Base-by-base conservation (phyloP, 2,113 vertebrate species). In the Odobenus rosmarus region DNA sequence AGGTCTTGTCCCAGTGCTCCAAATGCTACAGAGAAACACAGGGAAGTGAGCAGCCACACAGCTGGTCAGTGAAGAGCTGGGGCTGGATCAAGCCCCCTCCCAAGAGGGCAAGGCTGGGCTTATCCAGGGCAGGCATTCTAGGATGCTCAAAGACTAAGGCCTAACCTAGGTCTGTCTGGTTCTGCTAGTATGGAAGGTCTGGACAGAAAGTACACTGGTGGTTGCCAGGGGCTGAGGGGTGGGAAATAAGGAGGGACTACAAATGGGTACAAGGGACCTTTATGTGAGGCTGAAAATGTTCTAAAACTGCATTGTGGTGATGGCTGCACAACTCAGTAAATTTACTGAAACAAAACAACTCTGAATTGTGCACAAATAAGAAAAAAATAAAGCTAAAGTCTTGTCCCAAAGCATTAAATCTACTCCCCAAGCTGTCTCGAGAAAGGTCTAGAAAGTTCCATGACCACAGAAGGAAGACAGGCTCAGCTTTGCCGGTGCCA, bases 221-320 rank as follows among this genome's bases (percentile, higher is more conserved):
- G 24, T 13, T 21, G 46, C 46, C 3, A 1, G 19, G 86, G 84
- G 4, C 8, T 9, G 7, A 1, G 23, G 7, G 15, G 11, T 0
- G 24, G 57, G n/a, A 8, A 1, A 18, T 0, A 0, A 23, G 24
- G n/a, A 49, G 16, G 3, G 57, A 8, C 36, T 19, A 36, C 53
- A 13, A 21, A 28, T 7, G 24, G 51, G 23, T 31, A 39, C 1
- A 13, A 69, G 11, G 36, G 28, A 2, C 33, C 59, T 33, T 62
- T 21, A 4, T 1, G 7, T 46, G 12, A 28, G 4, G 42, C 24
- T 4, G 11, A n/a, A 31, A 39, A 36, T 9, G 5, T 16, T 67
- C 55, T n/a, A 28, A 62, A 28, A 1, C 28, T 10, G 8, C 23
- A 15, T 12, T 31, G 9, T 18, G 18, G 21, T 6, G 7, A 14